A percentile compares a stretch with the other conserved stretches of the same genome.
Conservation (phyloP, 2,113 vertebrate genomes). For the Hippoglossus stenolepis region DNA sequence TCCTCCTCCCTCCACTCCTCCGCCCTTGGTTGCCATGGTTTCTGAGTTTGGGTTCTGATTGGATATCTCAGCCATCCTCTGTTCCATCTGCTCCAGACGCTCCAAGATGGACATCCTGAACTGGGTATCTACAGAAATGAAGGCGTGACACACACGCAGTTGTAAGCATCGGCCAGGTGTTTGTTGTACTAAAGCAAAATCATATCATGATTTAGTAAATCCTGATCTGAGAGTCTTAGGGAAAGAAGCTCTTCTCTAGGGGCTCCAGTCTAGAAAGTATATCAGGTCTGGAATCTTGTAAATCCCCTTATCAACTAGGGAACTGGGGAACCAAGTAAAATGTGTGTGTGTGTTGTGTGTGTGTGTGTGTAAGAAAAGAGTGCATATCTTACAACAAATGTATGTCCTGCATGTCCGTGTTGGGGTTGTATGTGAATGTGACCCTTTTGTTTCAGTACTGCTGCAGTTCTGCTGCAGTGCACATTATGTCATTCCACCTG, state of each 20-base stretch:
- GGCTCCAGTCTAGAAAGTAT: conserved; percentile 6
- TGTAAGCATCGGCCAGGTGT: conserved; percentile 3
- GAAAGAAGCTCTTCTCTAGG: conserved; percentile 19
- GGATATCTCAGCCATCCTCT: conserved; percentile 98
- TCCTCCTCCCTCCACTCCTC: conserved; percentile 79
- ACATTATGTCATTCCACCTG: conserved; percentile 83
- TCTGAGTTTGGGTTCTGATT: conserved; percentile 91
- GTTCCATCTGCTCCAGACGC: conserved; percentile 98
- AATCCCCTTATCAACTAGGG: conserved; percentile 14
- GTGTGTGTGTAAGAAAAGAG: background rate
- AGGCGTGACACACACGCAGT: conserved; percentile 29
- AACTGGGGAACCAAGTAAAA: conserved; percentile 2
- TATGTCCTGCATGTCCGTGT: conserved; percentile 23
- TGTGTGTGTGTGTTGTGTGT: background rate
- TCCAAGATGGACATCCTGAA: conserved; percentile 99
- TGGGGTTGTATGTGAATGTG: conserved; percentile 49
- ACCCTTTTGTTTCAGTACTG: conserved; percentile 71
- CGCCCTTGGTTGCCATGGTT: conserved; percentile 83
- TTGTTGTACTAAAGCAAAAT: conserved; percentile 33
- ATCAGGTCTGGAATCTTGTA: conserved; percentile 15
- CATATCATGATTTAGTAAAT: conserved; percentile 35
- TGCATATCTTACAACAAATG: background rate
- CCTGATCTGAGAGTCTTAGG: conserved; percentile 27
- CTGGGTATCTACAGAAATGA: conserved; percentile 90
- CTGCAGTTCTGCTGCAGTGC: conserved; percentile 84